Conservation (phyloP, 2,888 invertebrate species). For the Ametastegia equiseti region DNA sequence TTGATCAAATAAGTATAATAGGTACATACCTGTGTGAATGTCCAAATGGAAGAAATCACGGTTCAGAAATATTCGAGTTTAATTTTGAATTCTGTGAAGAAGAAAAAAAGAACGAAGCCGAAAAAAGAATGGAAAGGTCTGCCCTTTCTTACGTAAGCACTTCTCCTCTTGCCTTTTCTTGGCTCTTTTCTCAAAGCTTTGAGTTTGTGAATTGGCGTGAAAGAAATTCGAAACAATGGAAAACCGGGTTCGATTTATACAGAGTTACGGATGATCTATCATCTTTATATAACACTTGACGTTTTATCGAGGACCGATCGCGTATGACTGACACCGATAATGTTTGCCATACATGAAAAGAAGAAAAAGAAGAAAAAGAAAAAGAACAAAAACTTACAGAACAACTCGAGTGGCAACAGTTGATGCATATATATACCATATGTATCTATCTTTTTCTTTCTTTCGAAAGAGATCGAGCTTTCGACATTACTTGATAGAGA, state of each 20-base stretch:
- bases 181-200: not conserved
- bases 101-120: not conserved
- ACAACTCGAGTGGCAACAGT: not conserved
- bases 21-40: no score
- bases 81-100: not conserved
- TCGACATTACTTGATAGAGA: not conserved
- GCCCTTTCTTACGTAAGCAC: not conserved
- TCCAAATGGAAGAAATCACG: no score
- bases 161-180: not conserved
- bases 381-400: not conserved
- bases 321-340: not conserved
- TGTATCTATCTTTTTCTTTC: not conserved
- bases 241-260: not conserved
- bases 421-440: not conserved
- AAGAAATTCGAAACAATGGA: constrained; percentile 2
- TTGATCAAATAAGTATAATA: no score
- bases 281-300: not conserved
- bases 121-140: not conserved
- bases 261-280: not conserved
- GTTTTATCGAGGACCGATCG: not conserved
- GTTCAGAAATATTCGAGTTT: not conserved
- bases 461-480: not conserved
- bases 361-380: not conserved
- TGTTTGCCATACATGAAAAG: not conserved
- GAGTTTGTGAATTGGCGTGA: not conserved